Base-by-base conservation (phyloP, 2,797 vertebrate species). In the Manis javanica region DNA sequence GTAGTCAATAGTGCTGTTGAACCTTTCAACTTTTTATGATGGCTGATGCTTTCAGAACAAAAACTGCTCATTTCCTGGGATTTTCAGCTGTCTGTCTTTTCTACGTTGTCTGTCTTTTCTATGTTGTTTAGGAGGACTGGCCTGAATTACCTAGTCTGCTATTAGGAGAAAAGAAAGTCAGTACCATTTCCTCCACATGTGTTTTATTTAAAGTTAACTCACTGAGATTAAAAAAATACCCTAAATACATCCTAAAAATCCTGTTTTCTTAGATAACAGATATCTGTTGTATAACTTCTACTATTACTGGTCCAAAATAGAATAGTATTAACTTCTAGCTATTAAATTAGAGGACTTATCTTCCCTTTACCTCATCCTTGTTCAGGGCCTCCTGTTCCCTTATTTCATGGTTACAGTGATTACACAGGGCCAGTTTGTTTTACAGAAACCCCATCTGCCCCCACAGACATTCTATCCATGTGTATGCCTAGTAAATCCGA, bases 131-230 rank as follows among this genome's bases (percentile, higher is more conserved):
- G 74, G 66, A 46, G 16, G 39, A 66, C 12, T 83, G 55, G 31
- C 75, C 42, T 75, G 53, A 69, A 69, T 90, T 75, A 68, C 31
- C n/a, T 53, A 53, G 59, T 69, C 51, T 91, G 29, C 59, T 31
- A 51, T 87, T 75, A 68, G 16, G 42, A 63, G 14, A 24, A 89
- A 21, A 85, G 66, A 79, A 85, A 53, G 34, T 90, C 34, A 79
- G 21, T 79, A 51, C 66, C 59, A 69, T 90, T 90, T 96, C 49
- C 16, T 87, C 53, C 84, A 64, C 11, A 51, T 72, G 21, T 51
- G 14, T 63, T 91, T 71, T 96, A 90, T 91, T 71, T 96, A 90
- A 42, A 59, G 42, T 37, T 81, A 21, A 89, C 57, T 51, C 51
- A 72, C 34, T 74, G 72, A 85, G 29, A 68, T 89, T 85, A 90